Evolutionary conservation across 2,888 invertebrate genomes (phyloP), one percentile per base, ranked within the genome.

Genomic region (Onchidella celtica): DNA sequence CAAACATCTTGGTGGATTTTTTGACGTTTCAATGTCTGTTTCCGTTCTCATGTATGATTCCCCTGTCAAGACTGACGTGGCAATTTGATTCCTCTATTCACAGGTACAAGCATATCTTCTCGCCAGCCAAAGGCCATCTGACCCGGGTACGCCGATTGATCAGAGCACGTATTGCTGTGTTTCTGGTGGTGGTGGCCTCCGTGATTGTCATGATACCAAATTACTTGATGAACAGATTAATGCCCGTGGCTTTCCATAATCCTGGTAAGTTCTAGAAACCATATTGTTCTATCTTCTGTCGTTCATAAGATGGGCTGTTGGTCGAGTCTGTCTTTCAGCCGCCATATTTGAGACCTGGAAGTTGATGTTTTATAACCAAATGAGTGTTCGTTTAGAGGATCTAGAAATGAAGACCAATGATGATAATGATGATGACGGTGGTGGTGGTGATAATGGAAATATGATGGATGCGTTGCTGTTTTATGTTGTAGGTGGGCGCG

Each of bases 191-290:
- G 96, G 97, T 11, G 96, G 97, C 96, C 74, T 97, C 97, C 84
- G 86, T 97, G 0, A 92, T 98, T 70, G 95, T 98, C 85, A 96
- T 97, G 93, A 95, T 96, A 85, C 98, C 98, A 0, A 96, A 97
- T 57, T 97, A 96, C 93, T 94, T 98, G 82, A 96, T 96, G 1
- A 96, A 96, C 90, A 73, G 38, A 11, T 34, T 80, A 21, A 74
- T 57, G 47, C 14, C 55, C 0, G 4, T 32, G 0, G 11, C 32
- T 11, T 34, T 63, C 11, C 2, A 3, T 9, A 69, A 69, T n/a
- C 27, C 29, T 32, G 78, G 78, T 78, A 3, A 76, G 76, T 65
- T 11, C 32, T 14, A 47, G 47, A 17, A 6, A 17, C 6, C 47
- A 47, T 47, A 47, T 47, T 47, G 47, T n/a, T 17, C 55, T 55